Base-by-base conservation (phyloP, 2,113 vertebrate species). In the Serranochromis macrocephalus region DNA sequence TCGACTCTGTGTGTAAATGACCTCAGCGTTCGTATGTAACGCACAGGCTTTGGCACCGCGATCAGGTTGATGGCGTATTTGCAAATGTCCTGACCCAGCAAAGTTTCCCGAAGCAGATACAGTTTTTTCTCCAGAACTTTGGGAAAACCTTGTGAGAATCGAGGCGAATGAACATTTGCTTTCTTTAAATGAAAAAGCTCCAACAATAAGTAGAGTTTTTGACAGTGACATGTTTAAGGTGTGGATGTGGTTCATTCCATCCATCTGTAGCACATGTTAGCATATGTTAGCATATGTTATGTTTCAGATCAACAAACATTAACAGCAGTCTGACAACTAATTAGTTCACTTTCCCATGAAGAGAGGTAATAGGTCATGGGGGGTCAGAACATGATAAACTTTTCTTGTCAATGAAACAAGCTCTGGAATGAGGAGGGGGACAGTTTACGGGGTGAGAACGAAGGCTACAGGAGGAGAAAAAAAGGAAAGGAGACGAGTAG, bases 401-500 rank as follows among this genome's bases (percentile, higher is more conserved):
- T 55, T 55, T 26, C 26, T 40, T 87, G 84, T 92, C 85, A 85
- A 86, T 81, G 54, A 85, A 81, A 51, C 26, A 3, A 4, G 47
- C 84, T 89, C 83, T 61, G 94, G 87, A 91, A 91, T 92, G 89
- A 93, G 87, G 83, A n/a, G 84, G 85, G 61, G 87, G 63, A 61
- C 31, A 31, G 78, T 83, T 49, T 36, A 36, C 4, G 3, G 80
- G 36, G 17, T 7, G 19, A 73, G 33, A 42, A n/a, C 5, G 68
- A 38, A 51, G n/a, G 51, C 36, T 3, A 78, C 5, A 81, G 10
- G 47, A 75, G 71, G 24, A 47, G 71, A 1, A 29, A 54, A 8
- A 38, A 33, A 26, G 17, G 49, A 57, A 14, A 33, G 66, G 80
- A 68, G 82, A 84, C 29, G 45, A 81, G 55, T 42, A 78, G 21